A percentile compares a stretch with the other conserved stretches of the same genome.
Conservation (phyloP, 2,888 invertebrate species). For the Apoderus coryli region DNA sequence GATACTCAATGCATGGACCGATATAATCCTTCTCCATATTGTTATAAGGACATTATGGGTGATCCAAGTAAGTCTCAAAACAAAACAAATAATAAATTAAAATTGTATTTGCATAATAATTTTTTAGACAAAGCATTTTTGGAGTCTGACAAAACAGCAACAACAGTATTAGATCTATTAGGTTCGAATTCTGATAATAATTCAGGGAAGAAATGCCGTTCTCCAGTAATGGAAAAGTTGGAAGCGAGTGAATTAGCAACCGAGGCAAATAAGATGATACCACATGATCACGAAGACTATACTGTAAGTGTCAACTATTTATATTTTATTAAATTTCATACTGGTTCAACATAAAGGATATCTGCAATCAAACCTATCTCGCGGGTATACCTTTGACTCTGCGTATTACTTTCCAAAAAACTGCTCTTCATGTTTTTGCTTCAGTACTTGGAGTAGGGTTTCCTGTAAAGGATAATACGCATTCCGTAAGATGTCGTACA, state of each 20-base stretch:
- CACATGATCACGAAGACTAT: conserved; percentile 35
- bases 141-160: conserved; percentile 26
- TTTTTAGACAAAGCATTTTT: conserved; percentile 17
- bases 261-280: conserved; percentile 30
- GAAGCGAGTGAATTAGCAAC: conserved; percentile 28
- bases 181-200: conserved; percentile 23
- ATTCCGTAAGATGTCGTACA: too few relatives aligned
- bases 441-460: too few relatives aligned
- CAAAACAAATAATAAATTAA: neutral
- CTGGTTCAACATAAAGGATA: too few relatives aligned
- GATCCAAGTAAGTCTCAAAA: conserved; percentile 24
- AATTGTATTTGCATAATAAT: too few relatives aligned
- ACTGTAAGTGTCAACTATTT: too few relatives aligned
- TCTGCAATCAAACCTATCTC: too few relatives aligned
- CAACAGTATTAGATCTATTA: conserved; percentile 23
- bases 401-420: too few relatives aligned
- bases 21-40: conserved; percentile 79
- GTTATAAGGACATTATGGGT: conserved; percentile 63
- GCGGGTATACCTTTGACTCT: too few relatives aligned
- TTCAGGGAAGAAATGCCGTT: conserved; percentile 22
- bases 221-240: conserved; percentile 20
- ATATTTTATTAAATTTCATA: too few relatives aligned
- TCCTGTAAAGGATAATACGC: too few relatives aligned
- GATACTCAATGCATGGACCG: conserved; percentile 63
- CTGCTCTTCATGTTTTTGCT: too few relatives aligned